Percentiles rank a stretch among this genome's conserved stretches.
These are phyloP conservation scores for Phoxinus dragarum DNA, from an alignment of 2,797 vertebrate species.

Conservation along the genomic window DNA sequence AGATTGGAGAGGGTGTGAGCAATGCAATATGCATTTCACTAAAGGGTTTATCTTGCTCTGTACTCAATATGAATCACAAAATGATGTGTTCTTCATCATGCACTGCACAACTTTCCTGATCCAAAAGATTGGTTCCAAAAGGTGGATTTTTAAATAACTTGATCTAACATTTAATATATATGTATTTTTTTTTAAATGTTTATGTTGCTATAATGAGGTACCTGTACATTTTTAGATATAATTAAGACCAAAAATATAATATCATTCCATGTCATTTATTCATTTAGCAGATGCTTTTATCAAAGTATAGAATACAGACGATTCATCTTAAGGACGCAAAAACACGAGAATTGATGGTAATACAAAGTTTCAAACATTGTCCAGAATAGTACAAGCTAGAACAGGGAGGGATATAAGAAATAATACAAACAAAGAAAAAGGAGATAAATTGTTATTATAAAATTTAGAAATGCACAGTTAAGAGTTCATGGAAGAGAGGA, in stretches of 20 bases:
- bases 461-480: background rate
- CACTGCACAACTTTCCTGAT: background rate
- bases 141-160: background rate
- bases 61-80: background rate
- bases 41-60: slow-evolving; percentile 22
- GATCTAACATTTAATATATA: background rate
- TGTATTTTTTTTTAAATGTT: no score
- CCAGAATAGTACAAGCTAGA: background rate
- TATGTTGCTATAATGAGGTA: background rate
- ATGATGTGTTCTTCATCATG: background rate
- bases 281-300: background rate
- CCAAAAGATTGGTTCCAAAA: background rate
- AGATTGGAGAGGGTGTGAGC: slow-evolving; percentile 42
- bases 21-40: slow-evolving; percentile 32
- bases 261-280: background rate
- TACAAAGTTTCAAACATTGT: background rate
- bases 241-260: background rate
- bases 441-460: background rate
- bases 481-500: background rate
- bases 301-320: background rate
- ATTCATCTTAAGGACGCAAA: background rate
- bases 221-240: background rate
- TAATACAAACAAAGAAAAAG: background rate
- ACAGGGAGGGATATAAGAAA: background rate
- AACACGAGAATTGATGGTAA: background rate